Conservation (phyloP, 2,888 invertebrate genomes). For the Habrosyne pyritoides region DNA sequence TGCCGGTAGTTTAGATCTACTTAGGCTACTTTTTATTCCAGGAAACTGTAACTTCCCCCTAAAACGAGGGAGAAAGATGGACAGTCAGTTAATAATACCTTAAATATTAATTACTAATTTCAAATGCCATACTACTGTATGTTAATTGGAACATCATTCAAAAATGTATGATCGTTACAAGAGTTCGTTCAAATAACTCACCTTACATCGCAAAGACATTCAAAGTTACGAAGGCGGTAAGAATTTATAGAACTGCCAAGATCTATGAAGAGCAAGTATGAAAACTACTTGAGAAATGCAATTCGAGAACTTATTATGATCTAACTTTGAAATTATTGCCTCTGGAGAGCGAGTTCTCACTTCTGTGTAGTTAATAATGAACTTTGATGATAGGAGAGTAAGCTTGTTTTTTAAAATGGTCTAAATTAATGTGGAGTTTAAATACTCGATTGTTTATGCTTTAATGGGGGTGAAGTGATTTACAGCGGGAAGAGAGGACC, state of each 20-base stretch:
- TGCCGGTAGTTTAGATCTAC: no score
- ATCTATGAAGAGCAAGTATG: neutral
- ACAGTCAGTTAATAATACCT: no score
- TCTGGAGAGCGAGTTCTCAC: neutral
- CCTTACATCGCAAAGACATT: neutral
- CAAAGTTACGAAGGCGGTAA: neutral
- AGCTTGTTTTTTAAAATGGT: neutral
- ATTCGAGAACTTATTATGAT: constrained; percentile 2
- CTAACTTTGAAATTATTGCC: neutral
- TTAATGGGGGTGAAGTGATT: no score
- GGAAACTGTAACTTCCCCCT: neutral
- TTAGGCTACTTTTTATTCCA: no score
- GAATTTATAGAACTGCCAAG: neutral
- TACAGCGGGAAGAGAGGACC: no score
- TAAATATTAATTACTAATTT: no score
- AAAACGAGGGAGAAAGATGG: no score
- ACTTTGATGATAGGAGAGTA: neutral
- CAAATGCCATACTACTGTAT: no score
- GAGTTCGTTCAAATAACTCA: neutral
- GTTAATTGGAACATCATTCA: neutral
- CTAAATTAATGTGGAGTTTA: neutral
- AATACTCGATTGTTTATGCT: neutral
- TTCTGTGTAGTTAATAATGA: neutral
- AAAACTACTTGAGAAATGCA: constrained; percentile 1
- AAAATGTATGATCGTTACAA: neutral